phyloP scores from a whole-genome alignment of 2,797 vertebrate species.

The Diplodus puntazzo region DNA sequence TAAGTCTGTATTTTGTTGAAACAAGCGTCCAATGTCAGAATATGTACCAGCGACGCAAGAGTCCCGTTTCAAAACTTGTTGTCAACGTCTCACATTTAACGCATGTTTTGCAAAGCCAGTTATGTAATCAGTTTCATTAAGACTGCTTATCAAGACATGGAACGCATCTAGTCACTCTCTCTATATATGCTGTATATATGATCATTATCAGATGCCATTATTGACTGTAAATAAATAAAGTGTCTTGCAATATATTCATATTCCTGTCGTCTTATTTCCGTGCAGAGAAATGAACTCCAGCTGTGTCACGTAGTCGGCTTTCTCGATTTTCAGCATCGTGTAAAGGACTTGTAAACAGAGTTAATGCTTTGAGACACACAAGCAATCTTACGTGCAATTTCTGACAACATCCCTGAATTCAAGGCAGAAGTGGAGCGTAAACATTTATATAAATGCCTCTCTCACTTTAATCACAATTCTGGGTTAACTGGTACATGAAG shows the following conservation, averaged over 20 bases:
- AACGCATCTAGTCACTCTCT: background rate
- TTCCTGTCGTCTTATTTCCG: background rate
- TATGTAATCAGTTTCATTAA: background rate
- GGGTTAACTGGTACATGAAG: background rate
- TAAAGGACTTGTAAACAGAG: background rate
- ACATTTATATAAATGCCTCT: background rate
- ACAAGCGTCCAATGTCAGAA: background rate
- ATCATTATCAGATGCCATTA: background rate
- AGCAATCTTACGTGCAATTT: background rate
- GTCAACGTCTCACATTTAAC: background rate
- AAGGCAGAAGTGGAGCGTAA: background rate
- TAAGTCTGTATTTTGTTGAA: slow-evolving; percentile 40
- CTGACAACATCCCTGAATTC: background rate
- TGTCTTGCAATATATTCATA: background rate
- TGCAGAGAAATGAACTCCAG: background rate
- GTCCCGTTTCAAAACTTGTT: background rate
- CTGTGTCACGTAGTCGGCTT: background rate
- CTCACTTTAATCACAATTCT: background rate
- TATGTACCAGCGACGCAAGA: background rate
- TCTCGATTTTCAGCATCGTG: background rate
- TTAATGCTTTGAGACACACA: too few relatives aligned
- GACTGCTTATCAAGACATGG: background rate
- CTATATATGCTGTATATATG: background rate
- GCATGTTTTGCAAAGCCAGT: background rate
- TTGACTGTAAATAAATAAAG: slow-evolving; percentile 24